phyloP scores from a whole-genome alignment of 2,797 vertebrate species.

The Rhynchotus rufescens region DNA sequence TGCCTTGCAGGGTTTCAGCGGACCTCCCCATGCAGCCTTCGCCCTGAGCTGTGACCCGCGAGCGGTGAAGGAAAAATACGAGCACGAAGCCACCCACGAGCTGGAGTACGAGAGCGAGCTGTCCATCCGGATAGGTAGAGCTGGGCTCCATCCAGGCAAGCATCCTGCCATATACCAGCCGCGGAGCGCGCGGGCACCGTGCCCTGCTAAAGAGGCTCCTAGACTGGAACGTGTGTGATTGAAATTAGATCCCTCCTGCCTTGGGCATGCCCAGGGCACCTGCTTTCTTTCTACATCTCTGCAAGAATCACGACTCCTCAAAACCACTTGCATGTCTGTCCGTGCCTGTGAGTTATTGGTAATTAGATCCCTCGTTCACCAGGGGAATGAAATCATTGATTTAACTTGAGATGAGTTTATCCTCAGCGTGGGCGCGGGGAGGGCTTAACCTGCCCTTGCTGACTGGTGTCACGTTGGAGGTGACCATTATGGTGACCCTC shows the following conservation, averaged over 20 bases:
- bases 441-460: neutral
- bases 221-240: neutral
- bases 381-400: neutral
- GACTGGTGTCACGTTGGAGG: neutral
- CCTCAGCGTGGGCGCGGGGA: neutral
- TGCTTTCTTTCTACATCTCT: neutral
- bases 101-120: conserved; percentile 78
- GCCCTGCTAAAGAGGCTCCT: neutral
- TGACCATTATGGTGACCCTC: neutral
- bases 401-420: neutral
- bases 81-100: conserved; percentile 11
- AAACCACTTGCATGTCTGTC: conserved; percentile 32
- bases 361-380: neutral
- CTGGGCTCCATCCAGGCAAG: conserved; percentile 92
- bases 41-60: conserved; percentile 79
- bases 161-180: conserved; percentile 86
- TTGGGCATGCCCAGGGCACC: neutral
- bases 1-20: conserved; percentile 84
- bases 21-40: conserved; percentile 83
- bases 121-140: conserved; percentile 96
- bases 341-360: conserved; percentile 15
- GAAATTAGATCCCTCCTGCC: neutral
- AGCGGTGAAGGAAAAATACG: conserved; percentile 83
- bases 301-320: neutral
- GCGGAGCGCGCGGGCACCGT: neutral